phyloP scores from a whole-genome alignment of 2,888 invertebrate species.

The Acanthacorydalis orientalis region DNA sequence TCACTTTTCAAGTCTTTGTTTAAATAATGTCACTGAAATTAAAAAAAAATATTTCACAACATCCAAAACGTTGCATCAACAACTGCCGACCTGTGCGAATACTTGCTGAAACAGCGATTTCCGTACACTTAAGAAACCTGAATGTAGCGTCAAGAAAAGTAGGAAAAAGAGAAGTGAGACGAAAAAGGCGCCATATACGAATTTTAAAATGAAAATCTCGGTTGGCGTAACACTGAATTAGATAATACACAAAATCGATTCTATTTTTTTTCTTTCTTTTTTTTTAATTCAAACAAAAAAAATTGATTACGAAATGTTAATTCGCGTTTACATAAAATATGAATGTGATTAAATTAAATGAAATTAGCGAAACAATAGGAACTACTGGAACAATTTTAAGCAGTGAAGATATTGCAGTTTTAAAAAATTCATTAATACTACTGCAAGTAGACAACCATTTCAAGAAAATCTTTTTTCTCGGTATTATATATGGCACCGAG shows the following conservation, averaged over 20 bases:
- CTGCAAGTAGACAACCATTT: slow-evolving; percentile 78
- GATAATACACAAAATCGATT: too few species aligned
- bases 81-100: slow-evolving; percentile 7
- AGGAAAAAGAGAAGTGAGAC: slow-evolving; percentile 1
- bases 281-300: neutral
- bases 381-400: slow-evolving; percentile 52
- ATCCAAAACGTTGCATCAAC: slow-evolving; percentile 20
- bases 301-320: neutral
- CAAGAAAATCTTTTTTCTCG: slow-evolving; percentile 69
- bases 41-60: slow-evolving; percentile 15
- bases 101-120: slow-evolving; percentile 6
- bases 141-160: neutral
- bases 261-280: neutral
- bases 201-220: neutral
- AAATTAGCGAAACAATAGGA: slow-evolving; percentile 34
- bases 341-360: slow-evolving; percentile 34
- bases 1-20: neutral
- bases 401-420: slow-evolving; percentile 50
- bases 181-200: slow-evolving; percentile 4
- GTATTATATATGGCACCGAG: slow-evolving; percentile 57
- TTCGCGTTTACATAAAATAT: slow-evolving; percentile 20
- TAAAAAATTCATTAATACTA: slow-evolving; percentile 62
- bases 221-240: too few species aligned
- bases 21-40: slow-evolving; percentile 6
- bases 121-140: slow-evolving; percentile 1